Evolutionary conservation across 2,888 invertebrate genomes (phyloP), one percentile per base, ranked within the genome.

Genomic region (Callinectes sapidus): DNA sequence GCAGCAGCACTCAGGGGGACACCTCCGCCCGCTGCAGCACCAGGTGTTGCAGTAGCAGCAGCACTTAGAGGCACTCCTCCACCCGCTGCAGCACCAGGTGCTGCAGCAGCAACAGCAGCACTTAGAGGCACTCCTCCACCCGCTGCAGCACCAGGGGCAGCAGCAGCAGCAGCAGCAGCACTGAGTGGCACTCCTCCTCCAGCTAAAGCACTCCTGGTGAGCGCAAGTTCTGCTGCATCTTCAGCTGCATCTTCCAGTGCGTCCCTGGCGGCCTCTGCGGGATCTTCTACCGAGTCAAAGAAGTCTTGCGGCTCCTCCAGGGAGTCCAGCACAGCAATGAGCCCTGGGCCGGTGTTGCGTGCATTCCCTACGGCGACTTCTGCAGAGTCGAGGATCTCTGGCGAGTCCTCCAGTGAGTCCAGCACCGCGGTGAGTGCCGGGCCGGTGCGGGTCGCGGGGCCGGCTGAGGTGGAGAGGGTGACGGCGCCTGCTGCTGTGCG

Each of bases 401-500:
- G 14, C 6, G 35, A 3, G 23, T 89, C 89, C 16, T 89, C 89
- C 35, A 89, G 14, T 5, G 89, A 35, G 35, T 89, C 89, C 23
- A 89, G 23, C n/a, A 66, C 81, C 1, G 81, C 81, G 2, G 14
- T 14, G 32, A 81, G 35, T 35, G 14, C 32, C 35, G 81, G 35
- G 32, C 81, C 81, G 16, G 14, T 81, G 81, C 32, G 32, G 16
- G 32, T 16, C 35, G 13, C 81, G 1, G 81, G 16, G 35, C 8
- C 28, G 32, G 81, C 81, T 32, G 81, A 16, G 81, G 2, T 35
- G 35, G 81, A n/a, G 8, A 81, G 81, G 81, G 35, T 16, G 32
- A 5, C 81, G 16, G 81, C 32, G 35, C 81, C 81, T 81, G 81
- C 81, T 81, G 81, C 81, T 81, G 81, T 81, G 32, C 71, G 81